Evolutionary conservation across 2,797 vertebrate species (phyloP), one percentile per base, ranked within the genome.

Genomic region (Eremophila alpestris): DNA sequence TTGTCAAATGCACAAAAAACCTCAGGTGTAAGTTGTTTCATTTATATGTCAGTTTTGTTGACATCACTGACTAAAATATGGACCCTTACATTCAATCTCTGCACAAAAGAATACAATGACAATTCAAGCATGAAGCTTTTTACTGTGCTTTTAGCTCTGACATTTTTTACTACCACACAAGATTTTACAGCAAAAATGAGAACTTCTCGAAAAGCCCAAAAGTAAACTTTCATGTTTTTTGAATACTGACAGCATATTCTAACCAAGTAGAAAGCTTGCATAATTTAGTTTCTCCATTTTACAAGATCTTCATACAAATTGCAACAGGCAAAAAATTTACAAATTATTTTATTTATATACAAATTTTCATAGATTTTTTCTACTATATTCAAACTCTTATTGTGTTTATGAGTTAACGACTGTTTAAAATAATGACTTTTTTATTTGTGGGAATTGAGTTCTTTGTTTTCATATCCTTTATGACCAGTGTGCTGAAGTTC

Each of bases 31-130:
- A 94, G 65, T 96, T 92, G 52, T 97, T 97, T 96, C 96, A 97
- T 97, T 97, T 97, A 77, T 90, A 83, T 97, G 92, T 96, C 94
- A 96, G 67, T 92, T 94, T 97, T 97, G 88, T 93, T 82, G 96
- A 97, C 95, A 95, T 88, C 69, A 63, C 70, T 83, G 95, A 94
- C 81, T 93, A 63, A 80, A 95, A 95, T 83, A 92, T 43, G 32
- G 79, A 94, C 74, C 74, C 45, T 78, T 87, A 51, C 21, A 49
- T 86, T 92, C 51, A 95, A 22, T 91, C 59, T 93, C 65, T 87
- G 70, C 34, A 91, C 58, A 96, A 95, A 96, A 80, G 78, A 84
- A 95, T 87, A 91, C 97, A 96, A 78, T 82, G 63, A 93, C 93
- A 94, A 74, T 77, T 92, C 38, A 77, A 85, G 46, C 41, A 76